These are phyloP conservation scores for Chitala chitala DNA, from an alignment of 2,113 vertebrate genomes.

Conservation along the genomic window DNA sequence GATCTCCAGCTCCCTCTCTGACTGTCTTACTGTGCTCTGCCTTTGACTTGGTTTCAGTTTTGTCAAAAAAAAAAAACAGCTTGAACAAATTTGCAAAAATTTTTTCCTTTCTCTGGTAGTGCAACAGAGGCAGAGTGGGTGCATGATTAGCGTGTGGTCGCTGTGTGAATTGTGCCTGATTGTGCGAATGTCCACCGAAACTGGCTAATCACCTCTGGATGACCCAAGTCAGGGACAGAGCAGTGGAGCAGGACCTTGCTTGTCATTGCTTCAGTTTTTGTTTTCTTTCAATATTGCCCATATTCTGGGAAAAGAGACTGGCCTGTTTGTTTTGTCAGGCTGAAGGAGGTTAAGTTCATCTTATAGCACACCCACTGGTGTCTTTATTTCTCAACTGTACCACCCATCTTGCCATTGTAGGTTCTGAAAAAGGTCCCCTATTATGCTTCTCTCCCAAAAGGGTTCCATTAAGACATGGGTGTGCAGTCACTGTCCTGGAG, in stretches of 20 bases:
- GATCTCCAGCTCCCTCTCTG: too few relatives aligned
- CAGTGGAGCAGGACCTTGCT: not conserved
- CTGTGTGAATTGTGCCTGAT: not conserved
- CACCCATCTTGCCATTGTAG: not conserved
- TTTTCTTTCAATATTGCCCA: not conserved
- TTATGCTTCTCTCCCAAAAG: not conserved
- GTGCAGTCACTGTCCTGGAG: too few relatives aligned
- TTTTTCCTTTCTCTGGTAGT: too few relatives aligned
- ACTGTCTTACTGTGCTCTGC: too few relatives aligned
- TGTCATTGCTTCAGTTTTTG: not conserved
- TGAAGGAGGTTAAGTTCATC: not conserved
- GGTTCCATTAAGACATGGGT: too few relatives aligned
- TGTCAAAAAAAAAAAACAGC: too few relatives aligned
- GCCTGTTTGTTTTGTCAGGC: slow-evolving; percentile 13
- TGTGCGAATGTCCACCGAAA: not conserved
- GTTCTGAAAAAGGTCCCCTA: not conserved
- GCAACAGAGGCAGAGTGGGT: not conserved
- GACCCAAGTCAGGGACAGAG: not conserved
- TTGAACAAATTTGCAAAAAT: too few relatives aligned
- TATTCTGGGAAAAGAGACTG: not conserved
- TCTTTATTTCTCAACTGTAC: slow-evolving; percentile 3
- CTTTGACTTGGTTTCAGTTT: too few relatives aligned
- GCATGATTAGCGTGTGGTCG: not conserved
- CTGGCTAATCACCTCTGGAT: not conserved
- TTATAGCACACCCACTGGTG: not conserved